Evolutionary conservation across 2,797 vertebrate genomes (phyloP).

Genomic region (Labeo calbasu): DNA sequence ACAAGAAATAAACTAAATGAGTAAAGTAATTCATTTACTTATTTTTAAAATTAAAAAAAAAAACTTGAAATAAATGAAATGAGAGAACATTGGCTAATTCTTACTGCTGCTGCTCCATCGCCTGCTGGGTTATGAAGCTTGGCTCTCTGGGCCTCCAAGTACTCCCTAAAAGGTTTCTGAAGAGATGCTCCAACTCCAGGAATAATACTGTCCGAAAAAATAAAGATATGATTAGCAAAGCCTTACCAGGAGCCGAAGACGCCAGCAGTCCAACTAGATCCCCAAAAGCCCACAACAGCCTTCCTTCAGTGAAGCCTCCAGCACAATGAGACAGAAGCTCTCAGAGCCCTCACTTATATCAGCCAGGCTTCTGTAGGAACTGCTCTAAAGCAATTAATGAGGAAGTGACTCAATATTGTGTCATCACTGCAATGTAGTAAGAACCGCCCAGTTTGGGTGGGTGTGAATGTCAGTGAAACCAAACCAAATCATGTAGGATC

Average conservation of each 20-base stretch:
- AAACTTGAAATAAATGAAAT: background rate
- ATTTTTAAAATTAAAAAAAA: background rate
- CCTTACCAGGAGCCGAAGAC: conserved; percentile 51
- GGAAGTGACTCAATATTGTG: conserved; percentile 99
- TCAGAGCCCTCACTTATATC: conserved; percentile 79
- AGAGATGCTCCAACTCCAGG: conserved; percentile 92
- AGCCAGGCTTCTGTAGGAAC: conserved; percentile 89
- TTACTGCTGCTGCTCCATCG: conserved; percentile 84
- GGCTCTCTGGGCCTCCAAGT: conserved; percentile 93
- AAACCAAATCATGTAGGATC: conserved; percentile 28
- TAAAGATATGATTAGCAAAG: conserved; percentile 29
- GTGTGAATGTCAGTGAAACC: conserved; percentile 75
- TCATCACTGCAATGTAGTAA: conserved; percentile 86
- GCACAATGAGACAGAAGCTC: conserved; percentile 67
- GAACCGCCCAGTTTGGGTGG: conserved; percentile 66
- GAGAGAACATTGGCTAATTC: conserved; percentile 51
- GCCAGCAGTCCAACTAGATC: conserved; percentile 23
- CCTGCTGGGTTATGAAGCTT: conserved; percentile 90
- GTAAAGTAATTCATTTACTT: background rate
- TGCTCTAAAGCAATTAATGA: conserved; percentile 94
- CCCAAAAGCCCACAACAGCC: background rate
- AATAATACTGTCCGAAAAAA: conserved; percentile 79
- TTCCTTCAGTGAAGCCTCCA: conserved; percentile 45
- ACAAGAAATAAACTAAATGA: background rate
- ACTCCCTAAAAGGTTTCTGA: conserved; percentile 96